phyloP scores from a whole-genome alignment of 92 coral and sea anemone genomes.

The Epizoanthus scotinus region DNA sequence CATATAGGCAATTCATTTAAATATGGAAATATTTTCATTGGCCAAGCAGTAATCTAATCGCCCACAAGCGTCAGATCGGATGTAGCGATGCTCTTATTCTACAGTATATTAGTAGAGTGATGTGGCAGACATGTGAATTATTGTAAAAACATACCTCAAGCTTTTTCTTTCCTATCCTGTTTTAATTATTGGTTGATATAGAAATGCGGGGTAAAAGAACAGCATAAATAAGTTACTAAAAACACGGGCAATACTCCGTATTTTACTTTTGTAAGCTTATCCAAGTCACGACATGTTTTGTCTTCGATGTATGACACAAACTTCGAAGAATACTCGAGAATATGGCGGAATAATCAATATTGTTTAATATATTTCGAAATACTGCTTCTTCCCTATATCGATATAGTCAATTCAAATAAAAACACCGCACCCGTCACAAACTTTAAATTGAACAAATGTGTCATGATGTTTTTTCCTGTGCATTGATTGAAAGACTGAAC shows the following conservation, averaged over 20 bases:
- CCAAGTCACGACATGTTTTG: slow-evolving; percentile 26
- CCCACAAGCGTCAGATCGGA: slow-evolving; percentile 37
- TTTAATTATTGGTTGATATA: neutral
- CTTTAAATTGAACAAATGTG: slow-evolving; percentile 1
- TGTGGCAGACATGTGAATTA: slow-evolving; percentile 10
- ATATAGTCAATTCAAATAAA: neutral
- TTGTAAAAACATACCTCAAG: neutral
- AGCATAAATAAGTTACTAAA: too few relatives aligned
- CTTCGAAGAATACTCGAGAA: too few relatives aligned
- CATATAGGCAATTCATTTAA: slow-evolving; percentile 30
- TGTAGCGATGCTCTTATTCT: slow-evolving; percentile 3
- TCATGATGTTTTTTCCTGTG: neutral
- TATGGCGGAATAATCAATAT: neutral
- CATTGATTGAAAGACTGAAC: neutral
- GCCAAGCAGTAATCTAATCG: slow-evolving; percentile 19
- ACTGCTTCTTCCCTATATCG: neutral
- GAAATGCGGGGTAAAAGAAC: slow-evolving; percentile 2
- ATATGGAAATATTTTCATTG: slow-evolving; percentile 24
- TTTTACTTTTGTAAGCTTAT: neutral
- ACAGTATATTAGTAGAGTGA: slow-evolving; percentile 2
- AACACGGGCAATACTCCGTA: too few relatives aligned
- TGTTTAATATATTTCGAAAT: slow-evolving; percentile 18
- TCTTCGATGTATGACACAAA: slow-evolving; percentile 10
- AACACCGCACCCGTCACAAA: neutral
- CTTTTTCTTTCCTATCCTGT: neutral